Conservation (phyloP, 37 sponge, comb jelly and placozoan species). For the Beroe forskalii region DNA sequence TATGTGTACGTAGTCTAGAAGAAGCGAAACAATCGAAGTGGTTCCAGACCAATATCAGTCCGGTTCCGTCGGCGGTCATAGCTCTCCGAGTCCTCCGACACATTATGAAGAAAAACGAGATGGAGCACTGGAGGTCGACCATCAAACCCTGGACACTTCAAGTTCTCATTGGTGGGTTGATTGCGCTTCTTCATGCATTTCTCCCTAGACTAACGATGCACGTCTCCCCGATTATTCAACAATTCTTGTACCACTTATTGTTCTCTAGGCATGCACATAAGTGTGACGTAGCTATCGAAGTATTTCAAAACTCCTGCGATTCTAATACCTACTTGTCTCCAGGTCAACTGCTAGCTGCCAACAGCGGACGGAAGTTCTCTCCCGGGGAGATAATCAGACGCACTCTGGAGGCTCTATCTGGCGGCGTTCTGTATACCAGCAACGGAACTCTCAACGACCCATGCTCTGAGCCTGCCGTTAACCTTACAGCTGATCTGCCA, state of each 20-base stretch:
- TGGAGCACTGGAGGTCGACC: not conserved
- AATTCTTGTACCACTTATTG: too few relatives aligned
- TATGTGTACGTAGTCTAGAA: not conserved
- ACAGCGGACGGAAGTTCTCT: constrained; percentile 11
- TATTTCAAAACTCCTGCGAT: too few relatives aligned
- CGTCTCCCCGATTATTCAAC: too few relatives aligned
- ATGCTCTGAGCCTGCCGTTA: not conserved
- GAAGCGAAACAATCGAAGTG: constrained; percentile 42
- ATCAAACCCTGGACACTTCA: not conserved
- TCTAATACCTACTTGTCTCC: too few relatives aligned
- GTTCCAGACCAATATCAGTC: not conserved
- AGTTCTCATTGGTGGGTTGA: constrained; percentile 9
- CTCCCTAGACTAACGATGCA: too few relatives aligned
- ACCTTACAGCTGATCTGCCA: not conserved
- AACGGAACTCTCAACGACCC: constrained; percentile 4
- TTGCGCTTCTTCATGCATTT: not conserved
- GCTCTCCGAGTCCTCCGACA: constrained; percentile 14
- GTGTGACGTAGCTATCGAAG: too few relatives aligned
- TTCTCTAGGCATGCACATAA: too few relatives aligned
- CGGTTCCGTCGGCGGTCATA: constrained; percentile 32
- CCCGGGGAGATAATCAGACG: constrained; percentile 40
- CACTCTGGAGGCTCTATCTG: not conserved
- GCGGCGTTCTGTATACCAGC: constrained; percentile 6
- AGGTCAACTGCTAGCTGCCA: constrained; percentile 40
- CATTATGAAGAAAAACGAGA: not conserved